Percentiles rank a stretch among this genome's conserved stretches.
These are phyloP conservation scores for Psammodynastes pulverulentus DNA, from an alignment of 2,113 vertebrate species.

Conservation along the genomic window DNA sequence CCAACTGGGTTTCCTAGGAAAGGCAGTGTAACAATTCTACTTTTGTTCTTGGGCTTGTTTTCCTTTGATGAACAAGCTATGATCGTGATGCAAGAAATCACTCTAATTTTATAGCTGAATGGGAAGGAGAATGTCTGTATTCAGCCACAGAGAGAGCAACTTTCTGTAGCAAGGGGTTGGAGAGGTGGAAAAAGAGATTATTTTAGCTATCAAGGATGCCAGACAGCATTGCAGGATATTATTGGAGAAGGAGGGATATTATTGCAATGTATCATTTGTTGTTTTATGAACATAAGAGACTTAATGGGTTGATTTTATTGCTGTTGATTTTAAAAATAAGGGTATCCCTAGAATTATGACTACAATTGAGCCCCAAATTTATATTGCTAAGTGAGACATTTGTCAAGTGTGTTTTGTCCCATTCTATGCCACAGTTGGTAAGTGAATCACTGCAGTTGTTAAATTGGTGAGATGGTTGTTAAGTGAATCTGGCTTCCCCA, in stretches of 20 bases:
- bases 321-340: neutral
- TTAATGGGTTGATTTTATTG: neutral
- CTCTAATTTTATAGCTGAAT: neutral
- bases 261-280: neutral
- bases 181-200: neutral
- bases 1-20: neutral
- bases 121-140: neutral
- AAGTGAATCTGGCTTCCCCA: too few species aligned
- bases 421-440: neutral
- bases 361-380: neutral
- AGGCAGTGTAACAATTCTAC: neutral
- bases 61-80: slow-evolving; percentile 2
- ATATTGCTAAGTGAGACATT: neutral
- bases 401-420: neutral
- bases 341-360: too few species aligned
- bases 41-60: neutral
- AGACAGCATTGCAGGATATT: neutral
- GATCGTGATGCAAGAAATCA: slow-evolving; percentile 21
- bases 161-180: neutral
- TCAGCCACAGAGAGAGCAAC: neutral
- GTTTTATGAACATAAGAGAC: neutral
- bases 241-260: neutral
- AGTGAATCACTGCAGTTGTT: neutral
- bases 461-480: too few species aligned
- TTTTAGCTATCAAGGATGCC: neutral